Base-by-base conservation (phyloP, 2,113 vertebrate genomes). In the Notiomystis cincta region DNA sequence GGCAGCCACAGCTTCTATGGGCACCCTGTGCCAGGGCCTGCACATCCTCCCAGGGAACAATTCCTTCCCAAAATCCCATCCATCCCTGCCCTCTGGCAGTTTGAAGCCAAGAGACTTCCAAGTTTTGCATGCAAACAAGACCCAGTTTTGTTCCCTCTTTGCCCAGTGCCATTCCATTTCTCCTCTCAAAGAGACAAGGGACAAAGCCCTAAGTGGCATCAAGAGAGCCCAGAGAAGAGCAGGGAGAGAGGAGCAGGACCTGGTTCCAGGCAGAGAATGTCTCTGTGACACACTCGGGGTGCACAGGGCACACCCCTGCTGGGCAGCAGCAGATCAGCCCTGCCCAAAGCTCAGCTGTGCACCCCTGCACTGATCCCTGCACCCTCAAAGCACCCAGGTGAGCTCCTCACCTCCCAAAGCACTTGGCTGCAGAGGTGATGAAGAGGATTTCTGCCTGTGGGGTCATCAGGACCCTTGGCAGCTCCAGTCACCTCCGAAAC, bases 261-360 rank as follows among this genome's bases (percentile, higher is more conserved):
- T 20, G 10, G 15, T 38, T 31, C 60, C 60, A 11, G 28, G 15
- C 9, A 10, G 24, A 42, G 35, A 4, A n/a, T n/a, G n/a, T n/a
- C n/a, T n/a, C 8, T 4, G 57, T 0, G 1, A 20, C 44, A 24
- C 8, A 8, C 1, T n/a, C n/a, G n/a, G n/a, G n/a, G n/a, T n/a
- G n/a, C n/a, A 0, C 14, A 13, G 16, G 9, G 6, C 6, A 15
- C 5, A n/a, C n/a, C n/a, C n/a, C n/a, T n/a, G n/a, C n/a, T n/a
- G n/a, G n/a, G n/a, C n/a, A n/a, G 40, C 40, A 40, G 40, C 20
- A 33, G 11, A 9, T 5, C 28, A 50, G 42, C 3, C 16, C 27
- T 70, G 20, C 37, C 33, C 44, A 5, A 9, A 53, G 23, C 9
- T 35, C 35, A 51, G 20, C 10, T 14, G 15, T 24, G 19, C 14